phyloP scores from a whole-genome alignment of 2,797 vertebrate species.

The Leontopithecus rosalia region DNA sequence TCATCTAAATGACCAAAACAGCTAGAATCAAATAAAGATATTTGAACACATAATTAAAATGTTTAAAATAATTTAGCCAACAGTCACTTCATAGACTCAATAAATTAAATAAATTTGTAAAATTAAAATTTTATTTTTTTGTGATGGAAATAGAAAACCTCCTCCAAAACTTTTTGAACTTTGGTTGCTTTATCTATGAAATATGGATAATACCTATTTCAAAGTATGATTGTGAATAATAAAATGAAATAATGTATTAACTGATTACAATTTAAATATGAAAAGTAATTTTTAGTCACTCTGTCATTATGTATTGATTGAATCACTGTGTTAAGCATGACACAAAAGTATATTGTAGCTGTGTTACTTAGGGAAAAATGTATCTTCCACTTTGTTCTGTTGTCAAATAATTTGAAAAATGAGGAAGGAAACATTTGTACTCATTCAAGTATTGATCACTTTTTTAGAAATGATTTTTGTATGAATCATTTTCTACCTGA shows the following conservation, averaged over 20 bases:
- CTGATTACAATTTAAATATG: neutral
- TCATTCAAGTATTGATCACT: neutral
- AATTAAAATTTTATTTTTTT: neutral
- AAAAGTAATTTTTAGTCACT: slow-evolving; percentile 26
- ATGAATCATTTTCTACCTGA: slow-evolving; percentile 2
- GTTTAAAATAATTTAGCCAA: neutral
- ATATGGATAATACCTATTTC: neutral
- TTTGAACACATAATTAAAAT: neutral
- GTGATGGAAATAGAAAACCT: neutral
- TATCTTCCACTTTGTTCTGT: neutral
- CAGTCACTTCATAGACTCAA: neutral
- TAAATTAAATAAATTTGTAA: neutral
- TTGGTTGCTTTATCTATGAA: neutral
- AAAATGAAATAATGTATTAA: neutral
- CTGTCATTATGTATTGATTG: neutral
- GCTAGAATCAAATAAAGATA: neutral
- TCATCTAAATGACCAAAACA: slow-evolving; percentile 2
- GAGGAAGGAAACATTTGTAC: neutral
- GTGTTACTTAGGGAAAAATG: neutral
- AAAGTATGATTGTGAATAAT: neutral
- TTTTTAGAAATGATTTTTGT: slow-evolving; percentile 17
- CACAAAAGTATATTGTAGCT: neutral
- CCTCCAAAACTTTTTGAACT: neutral
- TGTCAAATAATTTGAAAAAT: slow-evolving; percentile 22
- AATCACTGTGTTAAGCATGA: neutral